Conservation (phyloP, 2,797 vertebrate genomes). For the Sebastes melanostomus region DNA sequence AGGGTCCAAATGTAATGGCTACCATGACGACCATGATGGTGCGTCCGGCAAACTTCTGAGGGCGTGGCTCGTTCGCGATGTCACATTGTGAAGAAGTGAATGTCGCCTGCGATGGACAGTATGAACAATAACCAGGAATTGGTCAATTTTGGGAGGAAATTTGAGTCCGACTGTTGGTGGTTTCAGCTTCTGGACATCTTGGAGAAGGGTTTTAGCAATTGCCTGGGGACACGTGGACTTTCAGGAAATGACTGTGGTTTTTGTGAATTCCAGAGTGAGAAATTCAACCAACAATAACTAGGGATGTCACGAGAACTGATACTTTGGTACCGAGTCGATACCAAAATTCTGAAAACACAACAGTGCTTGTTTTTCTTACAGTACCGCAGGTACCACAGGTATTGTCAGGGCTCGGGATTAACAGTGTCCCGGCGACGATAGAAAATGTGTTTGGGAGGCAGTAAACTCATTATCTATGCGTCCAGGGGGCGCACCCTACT, state of each 20-base stretch:
- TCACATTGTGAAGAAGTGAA: background rate
- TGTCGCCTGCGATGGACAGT: background rate
- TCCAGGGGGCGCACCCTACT: too few species aligned
- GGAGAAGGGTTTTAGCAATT: background rate
- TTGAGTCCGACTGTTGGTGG: background rate
- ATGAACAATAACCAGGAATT: conserved; percentile 27
- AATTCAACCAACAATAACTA: conserved; percentile 3
- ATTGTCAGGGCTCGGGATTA: too few species aligned
- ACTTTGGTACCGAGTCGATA: too few species aligned
- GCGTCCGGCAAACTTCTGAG: conserved; percentile 81
- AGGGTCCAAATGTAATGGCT: conserved; percentile 82
- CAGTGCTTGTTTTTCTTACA: fast-evolving
- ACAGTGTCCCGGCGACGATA: too few species aligned
- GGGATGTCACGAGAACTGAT: too few species aligned
- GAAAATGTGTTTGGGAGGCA: too few species aligned
- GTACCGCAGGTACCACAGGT: too few species aligned
- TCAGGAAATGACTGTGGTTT: conserved; percentile 11
- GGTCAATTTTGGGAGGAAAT: background rate
- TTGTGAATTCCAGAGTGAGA: background rate
- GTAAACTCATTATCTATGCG: fast-evolving
- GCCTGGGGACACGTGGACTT: background rate
- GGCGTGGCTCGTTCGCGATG: background rate
- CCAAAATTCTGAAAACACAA: too few species aligned
- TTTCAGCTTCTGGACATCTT: conserved; percentile 24
- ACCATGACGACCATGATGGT: conserved; percentile 86